phyloP scores from a whole-genome alignment of 2,888 invertebrate genomes.

The Imbricaverruca yamaguchii region DNA sequence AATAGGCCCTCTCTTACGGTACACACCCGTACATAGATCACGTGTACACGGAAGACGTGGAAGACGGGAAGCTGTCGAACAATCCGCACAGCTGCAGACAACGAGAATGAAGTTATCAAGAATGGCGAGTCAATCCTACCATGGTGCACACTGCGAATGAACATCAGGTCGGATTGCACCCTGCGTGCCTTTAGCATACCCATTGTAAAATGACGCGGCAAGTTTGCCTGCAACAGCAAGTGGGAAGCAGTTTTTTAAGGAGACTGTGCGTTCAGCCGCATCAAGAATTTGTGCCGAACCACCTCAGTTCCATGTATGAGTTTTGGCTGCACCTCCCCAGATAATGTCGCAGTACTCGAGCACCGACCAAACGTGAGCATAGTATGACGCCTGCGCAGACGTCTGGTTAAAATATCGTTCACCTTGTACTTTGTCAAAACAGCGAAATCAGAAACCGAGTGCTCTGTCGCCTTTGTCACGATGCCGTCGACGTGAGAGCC shows the following conservation, averaged over 20 bases:
- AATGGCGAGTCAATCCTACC: neutral
- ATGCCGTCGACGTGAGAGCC: neutral
- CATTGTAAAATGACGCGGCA: neutral
- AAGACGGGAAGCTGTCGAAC: no score
- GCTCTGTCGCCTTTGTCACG: neutral
- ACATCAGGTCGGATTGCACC: neutral
- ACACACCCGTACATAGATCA: no score
- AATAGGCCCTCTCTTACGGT: no score
- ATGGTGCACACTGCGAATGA: neutral
- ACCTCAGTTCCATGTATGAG: neutral
- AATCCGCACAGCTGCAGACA: no score
- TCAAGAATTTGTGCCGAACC: neutral
- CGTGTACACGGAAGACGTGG: no score
- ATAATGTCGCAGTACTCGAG: neutral
- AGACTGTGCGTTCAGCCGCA: neutral
- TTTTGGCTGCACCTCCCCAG: neutral
- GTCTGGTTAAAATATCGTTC: neutral
- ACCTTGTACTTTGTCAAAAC: neutral
- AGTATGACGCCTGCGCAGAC: neutral
- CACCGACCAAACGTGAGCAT: neutral
- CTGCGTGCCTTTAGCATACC: neutral
- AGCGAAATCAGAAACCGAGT: neutral
- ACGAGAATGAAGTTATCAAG: no score
- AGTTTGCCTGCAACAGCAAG: no score
- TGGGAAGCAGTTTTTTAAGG: neutral